A percentile compares a stretch with the other conserved stretches of the same genome.
phyloP scores from a whole-genome alignment of 2,113 vertebrate genomes.

The Pluvianellus socialis region DNA sequence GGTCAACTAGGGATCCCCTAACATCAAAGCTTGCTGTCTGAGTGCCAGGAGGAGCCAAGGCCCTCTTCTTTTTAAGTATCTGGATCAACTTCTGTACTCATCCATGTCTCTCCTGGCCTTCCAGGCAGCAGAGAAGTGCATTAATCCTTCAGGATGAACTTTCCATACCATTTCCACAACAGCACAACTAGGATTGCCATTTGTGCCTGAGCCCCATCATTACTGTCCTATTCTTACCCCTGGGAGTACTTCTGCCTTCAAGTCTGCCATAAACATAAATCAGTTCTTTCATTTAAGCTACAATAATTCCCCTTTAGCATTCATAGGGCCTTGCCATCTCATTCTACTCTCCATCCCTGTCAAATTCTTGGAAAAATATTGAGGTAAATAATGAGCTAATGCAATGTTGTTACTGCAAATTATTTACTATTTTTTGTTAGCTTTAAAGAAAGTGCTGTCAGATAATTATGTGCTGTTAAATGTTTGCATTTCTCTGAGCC shows the following conservation, averaged over 20 bases:
- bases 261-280: not conserved
- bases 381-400: not conserved
- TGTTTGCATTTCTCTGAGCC: not conserved
- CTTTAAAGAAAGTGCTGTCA: not conserved
- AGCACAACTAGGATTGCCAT: fast-evolving
- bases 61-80: not conserved
- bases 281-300: not conserved
- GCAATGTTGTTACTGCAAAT: not conserved
- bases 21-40: not conserved
- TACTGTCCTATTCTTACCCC: not conserved
- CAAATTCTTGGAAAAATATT: not conserved
- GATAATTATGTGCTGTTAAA: not conserved
- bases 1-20: not conserved
- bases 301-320: not conserved
- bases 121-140: not conserved
- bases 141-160: not conserved
- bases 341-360: not conserved
- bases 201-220: not conserved
- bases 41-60: not conserved
- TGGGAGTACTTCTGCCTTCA: not conserved
- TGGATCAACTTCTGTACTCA: not conserved
- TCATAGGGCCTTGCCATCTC: not conserved
- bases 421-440: not conserved
- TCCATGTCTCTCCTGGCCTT: not conserved
- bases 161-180: not conserved